Evolutionary conservation across 2,888 invertebrate genomes (phyloP).

Genomic region (Hirtodrosophila histrioides): DNA sequence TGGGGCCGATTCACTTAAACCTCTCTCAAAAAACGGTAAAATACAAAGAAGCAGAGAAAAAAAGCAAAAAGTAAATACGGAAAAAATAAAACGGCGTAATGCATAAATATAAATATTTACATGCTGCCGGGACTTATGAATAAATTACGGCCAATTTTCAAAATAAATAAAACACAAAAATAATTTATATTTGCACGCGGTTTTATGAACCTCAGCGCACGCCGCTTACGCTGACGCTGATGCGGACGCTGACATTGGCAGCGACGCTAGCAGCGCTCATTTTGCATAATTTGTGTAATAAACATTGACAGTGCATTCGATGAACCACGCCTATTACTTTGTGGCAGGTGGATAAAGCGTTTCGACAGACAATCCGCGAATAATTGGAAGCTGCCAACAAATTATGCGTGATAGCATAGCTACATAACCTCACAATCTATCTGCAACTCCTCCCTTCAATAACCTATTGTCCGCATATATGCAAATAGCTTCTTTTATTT

Average conservation of each 20-base stretch:
- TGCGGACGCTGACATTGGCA: slow-evolving; percentile 3
- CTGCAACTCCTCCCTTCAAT: not conserved
- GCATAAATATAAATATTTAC: slow-evolving; percentile 77
- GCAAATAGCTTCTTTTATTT: too few relatives aligned
- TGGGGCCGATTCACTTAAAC: slow-evolving; percentile 21
- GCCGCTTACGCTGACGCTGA: slow-evolving; percentile 3
- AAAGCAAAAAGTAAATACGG: not conserved
- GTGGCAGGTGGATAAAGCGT: slow-evolving; percentile 39
- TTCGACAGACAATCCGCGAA: slow-evolving; percentile 22
- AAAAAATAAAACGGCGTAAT: slow-evolving; percentile 54
- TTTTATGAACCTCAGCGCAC: slow-evolving; percentile 17
- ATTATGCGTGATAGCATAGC: slow-evolving; percentile 30
- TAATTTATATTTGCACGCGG: slow-evolving; percentile 68
- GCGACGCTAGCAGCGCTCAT: slow-evolving; percentile 30
- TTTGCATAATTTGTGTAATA: slow-evolving; percentile 68
- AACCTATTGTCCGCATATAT: too few relatives aligned
- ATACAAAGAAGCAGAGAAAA: too few relatives aligned
- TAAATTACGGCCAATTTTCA: slow-evolving; percentile 77
- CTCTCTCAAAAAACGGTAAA: slow-evolving; percentile 11
- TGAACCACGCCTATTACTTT: slow-evolving; percentile 15
- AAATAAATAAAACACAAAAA: slow-evolving; percentile 77
- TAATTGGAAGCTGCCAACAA: slow-evolving; percentile 21
- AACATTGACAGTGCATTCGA: slow-evolving; percentile 71
- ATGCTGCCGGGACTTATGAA: slow-evolving; percentile 70
- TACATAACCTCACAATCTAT: slow-evolving; percentile 6